phyloP scores from a whole-genome alignment of 2,797 vertebrate species.

The Euphonia xanthogaster region DNA sequence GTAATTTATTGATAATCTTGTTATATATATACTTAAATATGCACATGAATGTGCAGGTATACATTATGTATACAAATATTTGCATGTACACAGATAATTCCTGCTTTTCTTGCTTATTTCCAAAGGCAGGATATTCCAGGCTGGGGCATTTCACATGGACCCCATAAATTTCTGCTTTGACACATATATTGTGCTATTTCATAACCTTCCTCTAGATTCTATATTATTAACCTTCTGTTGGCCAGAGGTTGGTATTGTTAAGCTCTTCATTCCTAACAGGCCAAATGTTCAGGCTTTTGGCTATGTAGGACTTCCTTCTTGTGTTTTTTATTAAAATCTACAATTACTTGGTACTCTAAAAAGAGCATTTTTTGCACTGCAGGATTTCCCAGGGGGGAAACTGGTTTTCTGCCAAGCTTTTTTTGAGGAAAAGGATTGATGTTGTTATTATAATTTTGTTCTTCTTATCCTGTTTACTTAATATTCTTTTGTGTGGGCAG shows the following conservation, averaged over 20 bases:
- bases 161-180: background rate
- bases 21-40: background rate
- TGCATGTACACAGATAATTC: background rate
- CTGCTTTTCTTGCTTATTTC: background rate
- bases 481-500: background rate
- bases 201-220: background rate
- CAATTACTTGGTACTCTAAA: background rate
- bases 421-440: background rate
- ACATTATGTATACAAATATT: background rate
- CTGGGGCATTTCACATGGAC: background rate
- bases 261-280: background rate
- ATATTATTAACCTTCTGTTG: background rate
- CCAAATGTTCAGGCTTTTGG: background rate
- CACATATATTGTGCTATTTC: background rate
- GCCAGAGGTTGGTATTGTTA: background rate
- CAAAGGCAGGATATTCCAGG: background rate
- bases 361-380: background rate
- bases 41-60: background rate
- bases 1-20: background rate
- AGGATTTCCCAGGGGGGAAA: background rate
- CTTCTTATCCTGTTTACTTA: background rate
- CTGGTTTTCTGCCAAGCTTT: background rate
- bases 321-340: background rate
- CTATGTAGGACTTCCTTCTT: background rate
- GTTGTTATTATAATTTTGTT: background rate